Evolutionary conservation across 1,140 invertebrate species (phyloP).

Genomic region (fruit fly (Drosophila melanogaster)): DNA sequence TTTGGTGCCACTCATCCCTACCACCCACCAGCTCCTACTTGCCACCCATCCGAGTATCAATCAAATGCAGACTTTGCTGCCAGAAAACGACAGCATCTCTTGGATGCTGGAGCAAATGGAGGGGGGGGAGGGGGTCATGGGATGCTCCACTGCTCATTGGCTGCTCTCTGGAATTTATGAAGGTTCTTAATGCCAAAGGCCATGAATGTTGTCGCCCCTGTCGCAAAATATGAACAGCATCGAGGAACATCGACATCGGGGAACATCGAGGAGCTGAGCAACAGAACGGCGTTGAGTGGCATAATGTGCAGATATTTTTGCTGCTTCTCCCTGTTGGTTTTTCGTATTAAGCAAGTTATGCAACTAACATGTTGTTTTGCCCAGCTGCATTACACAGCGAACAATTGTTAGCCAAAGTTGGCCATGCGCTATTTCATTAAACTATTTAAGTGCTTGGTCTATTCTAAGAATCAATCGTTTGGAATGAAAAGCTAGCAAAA

Average conservation of each 20-base stretch:
- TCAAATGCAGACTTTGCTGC: constrained; percentile 70
- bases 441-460: too few species aligned
- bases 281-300: constrained; percentile 43
- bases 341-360: constrained; percentile 42
- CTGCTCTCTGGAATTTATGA: constrained; percentile 75
- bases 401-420: not conserved
- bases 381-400: constrained; percentile 1
- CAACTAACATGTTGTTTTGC: constrained; percentile 39
- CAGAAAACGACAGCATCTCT: constrained; percentile 24
- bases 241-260: constrained; percentile 18
- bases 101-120: not conserved
- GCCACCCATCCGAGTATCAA: constrained; percentile 70
- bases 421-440: not conserved
- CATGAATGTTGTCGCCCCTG: constrained; percentile 75
- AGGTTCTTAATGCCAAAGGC: constrained; percentile 78
- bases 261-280: not conserved
- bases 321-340: constrained; percentile 27
- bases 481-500: too few species aligned
- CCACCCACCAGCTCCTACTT: not conserved
- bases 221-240: constrained; percentile 58
- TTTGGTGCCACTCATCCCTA: constrained; percentile 12
- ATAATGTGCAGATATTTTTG: constrained; percentile 53
- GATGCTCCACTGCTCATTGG: constrained; percentile 40
- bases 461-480: too few species aligned
- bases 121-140: too few species aligned